These are phyloP conservation scores for Dolomedes plantarius DNA, from an alignment of 2,888 invertebrate species.

Conservation along the genomic window DNA sequence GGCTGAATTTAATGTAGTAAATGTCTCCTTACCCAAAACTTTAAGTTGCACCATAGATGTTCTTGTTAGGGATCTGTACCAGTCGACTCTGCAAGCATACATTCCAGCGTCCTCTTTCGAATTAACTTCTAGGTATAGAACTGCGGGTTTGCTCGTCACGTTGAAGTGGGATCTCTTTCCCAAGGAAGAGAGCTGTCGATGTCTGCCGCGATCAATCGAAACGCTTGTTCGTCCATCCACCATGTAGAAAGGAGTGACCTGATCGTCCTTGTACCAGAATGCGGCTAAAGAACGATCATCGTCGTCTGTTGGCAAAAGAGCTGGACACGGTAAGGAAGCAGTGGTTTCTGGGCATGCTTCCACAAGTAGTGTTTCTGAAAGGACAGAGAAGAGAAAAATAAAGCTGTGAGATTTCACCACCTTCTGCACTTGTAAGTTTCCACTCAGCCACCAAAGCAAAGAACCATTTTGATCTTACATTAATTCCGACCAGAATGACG, in stretches of 20 bases:
- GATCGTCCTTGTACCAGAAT: slow-evolving; percentile 68
- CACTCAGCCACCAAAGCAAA: too few relatives aligned
- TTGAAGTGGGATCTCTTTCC: slow-evolving; percentile 44
- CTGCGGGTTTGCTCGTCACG: slow-evolving; percentile 24
- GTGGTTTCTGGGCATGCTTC: slow-evolving; percentile 42
- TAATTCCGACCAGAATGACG: too few relatives aligned
- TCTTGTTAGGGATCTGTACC: slow-evolving; percentile 39
- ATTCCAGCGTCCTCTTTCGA: slow-evolving; percentile 35
- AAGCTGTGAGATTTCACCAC: too few relatives aligned
- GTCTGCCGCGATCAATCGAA: slow-evolving; percentile 35
- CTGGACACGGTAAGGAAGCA: slow-evolving; percentile 38
- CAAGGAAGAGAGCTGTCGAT: slow-evolving; percentile 41
- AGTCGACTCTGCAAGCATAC: slow-evolving; percentile 60
- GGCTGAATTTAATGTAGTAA: background rate
- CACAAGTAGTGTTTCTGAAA: slow-evolving; percentile 32
- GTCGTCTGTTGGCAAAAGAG: slow-evolving; percentile 29
- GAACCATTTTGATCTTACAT: too few relatives aligned
- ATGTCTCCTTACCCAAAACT: slow-evolving; percentile 29
- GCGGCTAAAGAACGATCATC: slow-evolving; percentile 52
- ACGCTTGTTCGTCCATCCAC: slow-evolving; percentile 36
- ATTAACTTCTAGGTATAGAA: slow-evolving; percentile 44
- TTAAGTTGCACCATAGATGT: slow-evolving; percentile 47
- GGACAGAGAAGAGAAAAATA: background rate
- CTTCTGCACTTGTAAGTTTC: too few relatives aligned
- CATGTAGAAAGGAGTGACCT: slow-evolving; percentile 62